Percentiles rank a stretch among this genome's conserved stretches.
Evolutionary conservation across 64 coral and sea anemone species (phyloP).

Genomic region (Stichodactyla helianthus): DNA sequence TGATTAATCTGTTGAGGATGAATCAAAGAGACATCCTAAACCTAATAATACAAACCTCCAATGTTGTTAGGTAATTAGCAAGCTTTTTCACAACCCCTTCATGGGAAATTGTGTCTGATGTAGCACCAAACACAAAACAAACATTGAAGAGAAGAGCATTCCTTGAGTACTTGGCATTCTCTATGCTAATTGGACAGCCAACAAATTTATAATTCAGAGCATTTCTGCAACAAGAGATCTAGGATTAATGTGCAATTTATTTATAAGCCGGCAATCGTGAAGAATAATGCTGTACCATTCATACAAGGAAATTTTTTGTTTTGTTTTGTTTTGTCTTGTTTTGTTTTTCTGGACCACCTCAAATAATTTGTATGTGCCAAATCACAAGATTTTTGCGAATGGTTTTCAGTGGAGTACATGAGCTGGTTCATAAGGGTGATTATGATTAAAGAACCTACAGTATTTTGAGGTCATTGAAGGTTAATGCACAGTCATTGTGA

Average conservation of each 20-base stretch:
- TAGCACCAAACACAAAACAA: constrained; percentile 79
- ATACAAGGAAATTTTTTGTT: no score
- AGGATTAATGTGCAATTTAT: neutral
- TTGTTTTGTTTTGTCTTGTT: no score
- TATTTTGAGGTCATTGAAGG: no score
- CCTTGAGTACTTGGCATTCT: constrained; percentile 97
- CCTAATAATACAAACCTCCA: constrained; percentile 61
- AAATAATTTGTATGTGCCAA: no score
- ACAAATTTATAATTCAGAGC: constrained; percentile 82
- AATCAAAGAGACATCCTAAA: neutral
- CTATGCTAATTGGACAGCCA: constrained; percentile 94
- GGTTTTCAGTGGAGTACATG: no score
- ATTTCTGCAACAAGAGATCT: constrained; percentile 54
- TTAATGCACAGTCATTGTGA: no score
- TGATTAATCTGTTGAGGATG: neutral
- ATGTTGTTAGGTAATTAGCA: constrained; percentile 80
- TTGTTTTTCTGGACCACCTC: no score
- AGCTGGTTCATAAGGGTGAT: no score
- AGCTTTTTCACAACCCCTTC: constrained; percentile 95
- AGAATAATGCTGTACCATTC: no score
- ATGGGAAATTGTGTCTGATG: constrained; percentile 71
- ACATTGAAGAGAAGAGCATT: constrained; percentile 99
- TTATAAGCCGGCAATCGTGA: no score
- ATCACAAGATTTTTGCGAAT: no score
- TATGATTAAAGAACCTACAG: no score